Evolutionary conservation across 2,888 invertebrate genomes (phyloP).

Genomic region (Rotaria macrura): DNA sequence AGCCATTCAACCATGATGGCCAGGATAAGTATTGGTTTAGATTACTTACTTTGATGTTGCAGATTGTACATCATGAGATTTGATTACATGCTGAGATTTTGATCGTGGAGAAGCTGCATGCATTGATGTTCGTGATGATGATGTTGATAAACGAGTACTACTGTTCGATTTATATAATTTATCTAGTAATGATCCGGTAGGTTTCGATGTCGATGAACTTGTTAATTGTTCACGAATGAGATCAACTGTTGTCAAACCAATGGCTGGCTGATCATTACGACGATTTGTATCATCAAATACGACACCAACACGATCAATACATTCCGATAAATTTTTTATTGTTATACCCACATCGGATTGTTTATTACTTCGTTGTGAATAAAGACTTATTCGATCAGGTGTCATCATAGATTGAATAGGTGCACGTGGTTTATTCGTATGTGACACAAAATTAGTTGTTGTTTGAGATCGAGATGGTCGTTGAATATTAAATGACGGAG

Average conservation of each 20-base stretch:
- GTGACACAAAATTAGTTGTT: not conserved
- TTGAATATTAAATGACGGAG: not conserved
- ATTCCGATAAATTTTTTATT: constrained; percentile 18
- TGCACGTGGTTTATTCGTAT: not conserved
- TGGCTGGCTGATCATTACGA: not conserved
- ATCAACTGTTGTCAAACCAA: constrained; percentile 6
- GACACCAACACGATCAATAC: constrained; percentile 9
- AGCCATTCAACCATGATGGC: too few relatives aligned
- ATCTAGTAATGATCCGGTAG: not conserved
- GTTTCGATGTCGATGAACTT: not conserved
- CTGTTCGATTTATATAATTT: not conserved
- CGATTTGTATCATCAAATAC: constrained; percentile 5
- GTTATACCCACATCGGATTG: not conserved
- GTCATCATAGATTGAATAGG: not conserved
- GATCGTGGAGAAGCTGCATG: not conserved
- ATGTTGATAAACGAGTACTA: not conserved
- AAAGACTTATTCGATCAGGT: not conserved
- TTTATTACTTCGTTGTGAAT: not conserved
- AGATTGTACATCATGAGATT: not conserved
- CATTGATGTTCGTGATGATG: not conserved
- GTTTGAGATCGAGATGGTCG: not conserved
- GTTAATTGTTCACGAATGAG: constrained; percentile 20
- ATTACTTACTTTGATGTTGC: not conserved
- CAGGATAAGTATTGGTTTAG: too few relatives aligned
- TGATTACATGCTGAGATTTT: not conserved